Base-by-base conservation (phyloP, 1,140 invertebrate species). In the Drosophila prosaltans region DNA sequence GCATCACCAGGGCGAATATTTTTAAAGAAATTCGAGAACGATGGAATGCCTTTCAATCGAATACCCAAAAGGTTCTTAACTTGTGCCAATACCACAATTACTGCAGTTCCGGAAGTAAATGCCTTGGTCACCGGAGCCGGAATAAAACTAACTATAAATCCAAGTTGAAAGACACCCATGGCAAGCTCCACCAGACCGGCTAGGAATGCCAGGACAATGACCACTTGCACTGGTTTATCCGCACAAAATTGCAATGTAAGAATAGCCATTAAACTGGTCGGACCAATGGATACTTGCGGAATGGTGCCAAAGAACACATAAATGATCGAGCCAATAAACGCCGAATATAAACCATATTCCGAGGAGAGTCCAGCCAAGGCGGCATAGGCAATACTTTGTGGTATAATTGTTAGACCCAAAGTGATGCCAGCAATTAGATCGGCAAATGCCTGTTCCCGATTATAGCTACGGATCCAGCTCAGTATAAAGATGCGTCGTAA, bases 131-230 rank as follows among this genome's bases (percentile, higher is more conserved):
- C 98, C 3, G 98, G 97, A 54, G 97, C 95, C 0, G 98, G 98
- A 86, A 99, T 98, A 92, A 98, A 99, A 92, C 98, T 97, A 58
- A 99, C 96, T 21, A 99, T 93, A 72, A 99, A 98, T 79, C 98
- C 91, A 59, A 91, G 40, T 51, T 91, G 89, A 6, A 92, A 91
- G 90, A 91, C 93, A 5, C 97, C 97, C 95, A 97, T 96, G 0
- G 95, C 9, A 3, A 98, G 92, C 89, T 97, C 96, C 4, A 98
- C 93, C 62, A 95, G 93, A 7, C 97, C 97, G 40, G 94, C 93
- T 7, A 97, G 89, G 75, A 98, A 97, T 8, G 95, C 94, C 1
- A 98, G 93, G 3, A 99, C 93, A 40, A 98, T 93, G 8, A 97
- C 95, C 91, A 96, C 97, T 72, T 96, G 95, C 0, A 95, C 82